A percentile compares a stretch with the other conserved stretches of the same genome.
Evolutionary conservation across 2,797 vertebrate species (phyloP).

Genomic region (Melopsittacus undulatus): DNA sequence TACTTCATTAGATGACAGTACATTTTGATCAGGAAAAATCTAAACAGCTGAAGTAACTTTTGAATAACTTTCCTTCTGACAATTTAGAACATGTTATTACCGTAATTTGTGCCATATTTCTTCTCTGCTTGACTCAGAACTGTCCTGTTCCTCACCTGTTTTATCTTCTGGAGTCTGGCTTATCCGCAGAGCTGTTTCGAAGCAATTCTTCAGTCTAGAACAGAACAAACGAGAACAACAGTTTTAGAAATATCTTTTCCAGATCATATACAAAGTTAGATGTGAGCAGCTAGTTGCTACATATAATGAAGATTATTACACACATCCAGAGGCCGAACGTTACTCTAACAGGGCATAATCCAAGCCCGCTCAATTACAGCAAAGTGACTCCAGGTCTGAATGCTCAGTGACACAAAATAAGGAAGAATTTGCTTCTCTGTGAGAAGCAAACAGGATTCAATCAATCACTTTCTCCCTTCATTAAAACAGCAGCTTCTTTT

Average conservation of each 20-base stretch:
- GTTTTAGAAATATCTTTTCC: neutral
- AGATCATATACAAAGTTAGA: neutral
- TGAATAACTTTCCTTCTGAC: neutral
- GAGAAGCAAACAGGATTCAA: neutral
- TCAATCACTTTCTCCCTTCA: neutral
- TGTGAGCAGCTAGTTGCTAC: neutral
- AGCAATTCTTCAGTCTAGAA: constrained; percentile 64
- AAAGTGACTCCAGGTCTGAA: neutral
- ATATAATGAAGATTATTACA: neutral
- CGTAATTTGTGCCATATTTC: neutral
- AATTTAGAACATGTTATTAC: neutral
- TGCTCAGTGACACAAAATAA: neutral
- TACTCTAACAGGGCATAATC: neutral
- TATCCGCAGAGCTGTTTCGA: constrained; percentile 13
- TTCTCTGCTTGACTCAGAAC: neutral
- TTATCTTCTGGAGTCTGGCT: neutral
- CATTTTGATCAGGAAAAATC: neutral
- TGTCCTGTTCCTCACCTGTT: neutral
- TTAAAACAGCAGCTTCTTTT: neutral
- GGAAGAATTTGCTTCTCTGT: neutral
- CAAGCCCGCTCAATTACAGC: neutral
- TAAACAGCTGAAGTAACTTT: neutral
- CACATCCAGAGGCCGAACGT: neutral
- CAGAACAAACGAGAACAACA: neutral
- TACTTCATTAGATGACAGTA: neutral